phyloP scores from a whole-genome alignment of 2,113 vertebrate genomes.

The Onychostruthus taczanowskii region DNA sequence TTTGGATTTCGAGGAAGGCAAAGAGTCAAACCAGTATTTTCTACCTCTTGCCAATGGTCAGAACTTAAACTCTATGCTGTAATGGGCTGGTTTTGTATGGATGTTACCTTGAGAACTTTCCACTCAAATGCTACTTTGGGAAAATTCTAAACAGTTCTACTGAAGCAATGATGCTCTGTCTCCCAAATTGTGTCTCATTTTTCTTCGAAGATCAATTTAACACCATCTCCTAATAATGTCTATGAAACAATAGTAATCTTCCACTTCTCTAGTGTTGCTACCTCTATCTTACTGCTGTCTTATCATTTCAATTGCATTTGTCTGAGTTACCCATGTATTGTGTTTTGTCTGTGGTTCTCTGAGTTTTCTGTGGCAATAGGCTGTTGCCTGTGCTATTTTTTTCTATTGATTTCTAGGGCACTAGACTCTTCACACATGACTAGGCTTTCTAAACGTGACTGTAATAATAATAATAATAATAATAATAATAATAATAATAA shows the following conservation, averaged over 20 bases:
- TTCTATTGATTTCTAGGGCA: not conserved
- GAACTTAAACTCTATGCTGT: not conserved
- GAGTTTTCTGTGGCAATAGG: not conserved
- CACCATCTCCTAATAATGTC: not conserved
- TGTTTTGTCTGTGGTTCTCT: not conserved
- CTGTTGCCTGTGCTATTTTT: not conserved
- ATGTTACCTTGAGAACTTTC: not conserved
- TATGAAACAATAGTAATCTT: not conserved
- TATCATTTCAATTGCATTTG: not conserved
- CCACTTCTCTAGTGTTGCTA: not conserved
- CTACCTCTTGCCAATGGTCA: not conserved
- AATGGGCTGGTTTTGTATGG: not conserved
- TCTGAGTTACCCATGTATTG: not conserved
- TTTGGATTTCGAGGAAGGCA: not conserved
- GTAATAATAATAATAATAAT: not conserved
- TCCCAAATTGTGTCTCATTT: not conserved
- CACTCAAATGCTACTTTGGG: not conserved
- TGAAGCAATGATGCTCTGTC: not conserved
- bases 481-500: not conserved
- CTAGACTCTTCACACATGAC: not conserved
- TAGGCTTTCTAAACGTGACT: not conserved
- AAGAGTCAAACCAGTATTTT: not conserved
- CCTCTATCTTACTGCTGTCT: not conserved
- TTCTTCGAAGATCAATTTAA: not conserved
- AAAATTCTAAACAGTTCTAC: not conserved